A percentile compares a stretch with the other conserved stretches of the same genome.
phyloP scores from a whole-genome alignment of 2,797 vertebrate species.

The Sebastes nivosus region DNA sequence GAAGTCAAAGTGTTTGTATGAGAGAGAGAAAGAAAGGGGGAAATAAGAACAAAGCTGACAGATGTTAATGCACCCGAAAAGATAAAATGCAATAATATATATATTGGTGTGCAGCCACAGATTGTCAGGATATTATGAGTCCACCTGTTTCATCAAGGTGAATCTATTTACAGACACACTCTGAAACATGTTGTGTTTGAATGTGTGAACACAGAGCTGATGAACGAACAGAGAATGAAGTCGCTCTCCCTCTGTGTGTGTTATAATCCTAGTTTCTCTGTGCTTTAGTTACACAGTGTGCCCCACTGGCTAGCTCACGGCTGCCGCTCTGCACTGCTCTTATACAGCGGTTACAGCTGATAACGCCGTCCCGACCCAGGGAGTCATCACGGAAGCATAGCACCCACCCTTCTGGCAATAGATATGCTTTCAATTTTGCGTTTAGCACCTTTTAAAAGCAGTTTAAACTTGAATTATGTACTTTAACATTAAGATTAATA shows the following conservation, averaged over 20 bases:
- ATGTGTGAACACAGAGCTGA: neutral
- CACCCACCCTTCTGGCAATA: no score
- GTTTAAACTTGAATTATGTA: neutral
- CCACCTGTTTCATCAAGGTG: conserved; percentile 26
- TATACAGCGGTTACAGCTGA: no score
- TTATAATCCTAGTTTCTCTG: no score
- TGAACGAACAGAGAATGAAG: neutral
- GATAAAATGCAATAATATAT: conserved; percentile 3
- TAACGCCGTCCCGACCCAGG: no score
- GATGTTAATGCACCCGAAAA: conserved; percentile 33
- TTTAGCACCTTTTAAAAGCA: neutral
- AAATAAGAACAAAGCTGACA: neutral
- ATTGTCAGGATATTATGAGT: conserved; percentile 13
- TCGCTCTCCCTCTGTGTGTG: no score
- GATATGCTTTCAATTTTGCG: no score
- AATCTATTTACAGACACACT: neutral
- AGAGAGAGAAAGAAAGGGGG: neutral
- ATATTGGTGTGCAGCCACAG: conserved; percentile 7
- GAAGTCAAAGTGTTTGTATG: neutral
- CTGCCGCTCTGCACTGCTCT: no score
- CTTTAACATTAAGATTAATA: neutral
- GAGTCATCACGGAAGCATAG: no score
- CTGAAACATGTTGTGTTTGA: neutral
- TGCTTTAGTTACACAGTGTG: no score
- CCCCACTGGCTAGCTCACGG: no score